Evolutionary conservation across 1,140 invertebrate genomes (phyloP).

Genomic region (Antheraea pernyi): DNA sequence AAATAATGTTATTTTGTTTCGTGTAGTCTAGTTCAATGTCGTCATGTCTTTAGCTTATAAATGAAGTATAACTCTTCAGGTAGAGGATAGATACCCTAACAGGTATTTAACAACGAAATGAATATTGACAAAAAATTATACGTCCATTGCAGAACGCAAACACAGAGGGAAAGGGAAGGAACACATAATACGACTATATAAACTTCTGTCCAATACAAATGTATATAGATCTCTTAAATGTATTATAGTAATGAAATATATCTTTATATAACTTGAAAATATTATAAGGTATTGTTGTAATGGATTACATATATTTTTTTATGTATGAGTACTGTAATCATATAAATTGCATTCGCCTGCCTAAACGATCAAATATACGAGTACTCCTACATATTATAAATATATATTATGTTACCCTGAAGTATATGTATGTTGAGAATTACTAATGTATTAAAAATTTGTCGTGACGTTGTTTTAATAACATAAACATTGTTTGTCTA

Average conservation of each 20-base stretch:
- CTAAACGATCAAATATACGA: neutral
- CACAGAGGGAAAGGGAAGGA: constrained; percentile 65
- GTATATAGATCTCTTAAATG: constrained; percentile 26
- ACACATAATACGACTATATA: constrained; percentile 63
- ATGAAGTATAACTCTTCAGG: neutral
- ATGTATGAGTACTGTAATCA: neutral
- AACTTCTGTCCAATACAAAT: constrained; percentile 38
- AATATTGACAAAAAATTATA: constrained; percentile 58
- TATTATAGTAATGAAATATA: constrained; percentile 1
- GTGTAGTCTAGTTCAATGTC: constrained; percentile 60
- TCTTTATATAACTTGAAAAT: neutral
- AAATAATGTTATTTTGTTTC: constrained; percentile 32
- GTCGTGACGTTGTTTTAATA: no score
- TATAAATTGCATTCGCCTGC: neutral
- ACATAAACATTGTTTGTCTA: no score
- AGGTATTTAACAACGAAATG: constrained; percentile 5
- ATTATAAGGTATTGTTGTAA: neutral
- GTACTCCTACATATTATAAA: neutral
- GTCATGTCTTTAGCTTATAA: constrained; percentile 55
- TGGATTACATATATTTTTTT: neutral
- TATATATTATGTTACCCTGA: neutral
- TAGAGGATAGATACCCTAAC: neutral
- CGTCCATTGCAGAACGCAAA: constrained; percentile 75
- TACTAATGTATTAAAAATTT: no score
- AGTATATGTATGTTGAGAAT: no score